A percentile compares a stretch with the other conserved stretches of the same genome.
phyloP scores from a whole-genome alignment of 2,113 vertebrate species.

The Hemibagrus wyckioides region DNA sequence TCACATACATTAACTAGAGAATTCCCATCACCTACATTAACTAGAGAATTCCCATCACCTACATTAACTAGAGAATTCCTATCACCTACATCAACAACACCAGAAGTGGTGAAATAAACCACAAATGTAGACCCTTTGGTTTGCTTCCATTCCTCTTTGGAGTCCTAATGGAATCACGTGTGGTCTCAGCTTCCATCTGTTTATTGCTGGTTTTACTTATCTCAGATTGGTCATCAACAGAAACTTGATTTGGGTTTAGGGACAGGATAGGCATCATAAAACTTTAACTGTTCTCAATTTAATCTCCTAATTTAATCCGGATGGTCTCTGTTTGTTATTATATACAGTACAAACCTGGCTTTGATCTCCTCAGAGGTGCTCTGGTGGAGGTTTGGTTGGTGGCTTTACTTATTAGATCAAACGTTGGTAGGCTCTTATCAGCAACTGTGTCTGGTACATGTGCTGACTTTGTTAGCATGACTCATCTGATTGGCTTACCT shows the following conservation, averaged over 20 bases:
- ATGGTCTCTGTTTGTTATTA: constrained; percentile 14
- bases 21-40: neutral
- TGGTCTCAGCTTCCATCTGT: neutral
- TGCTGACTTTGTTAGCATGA: constrained; percentile 34
- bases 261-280: neutral
- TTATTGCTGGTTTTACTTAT: neutral
- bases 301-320: constrained; percentile 20
- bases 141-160: neutral
- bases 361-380: constrained; percentile 11
- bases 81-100: neutral
- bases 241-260: constrained; percentile 8
- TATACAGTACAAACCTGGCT: constrained; percentile 11
- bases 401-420: constrained; percentile 22
- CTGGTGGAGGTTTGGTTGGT: neutral
- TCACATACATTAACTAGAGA: too few relatives aligned
- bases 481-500: constrained; percentile 35
- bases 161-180: neutral
- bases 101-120: neutral
- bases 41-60: constrained; percentile 1
- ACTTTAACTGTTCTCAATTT: neutral
- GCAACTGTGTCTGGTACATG: constrained; percentile 10
- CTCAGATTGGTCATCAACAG: neutral
- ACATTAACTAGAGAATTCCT: too few relatives aligned
- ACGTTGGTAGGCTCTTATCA: constrained; percentile 36
- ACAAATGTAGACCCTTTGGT: neutral